A percentile compares a stretch with the other conserved stretches of the same genome.
These are phyloP conservation scores for Pegoplata infirma DNA, from an alignment of 2,888 invertebrate genomes.

Conservation along the genomic window DNA sequence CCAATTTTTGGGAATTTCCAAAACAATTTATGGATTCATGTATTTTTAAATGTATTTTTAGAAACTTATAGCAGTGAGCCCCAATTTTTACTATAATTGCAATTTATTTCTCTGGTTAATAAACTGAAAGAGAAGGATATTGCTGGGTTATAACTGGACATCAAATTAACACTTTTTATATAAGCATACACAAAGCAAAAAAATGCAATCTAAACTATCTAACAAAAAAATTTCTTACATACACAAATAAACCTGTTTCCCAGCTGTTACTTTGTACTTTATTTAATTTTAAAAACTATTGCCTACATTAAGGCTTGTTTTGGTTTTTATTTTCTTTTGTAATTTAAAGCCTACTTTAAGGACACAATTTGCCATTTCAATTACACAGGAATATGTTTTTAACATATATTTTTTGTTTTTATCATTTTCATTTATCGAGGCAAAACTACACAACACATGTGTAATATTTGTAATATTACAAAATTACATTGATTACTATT, in stretches of 20 bases:
- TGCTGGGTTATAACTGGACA: too few species aligned
- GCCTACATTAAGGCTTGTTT: constrained; percentile 23
- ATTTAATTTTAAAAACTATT: constrained; percentile 16
- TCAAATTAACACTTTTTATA: too few species aligned
- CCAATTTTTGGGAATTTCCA: too few species aligned
- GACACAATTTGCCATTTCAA: constrained; percentile 31
- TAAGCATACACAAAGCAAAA: too few species aligned
- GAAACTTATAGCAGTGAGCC: too few species aligned
- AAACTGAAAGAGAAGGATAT: too few species aligned
- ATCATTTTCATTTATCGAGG: constrained; percentile 3
- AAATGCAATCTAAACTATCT: too few species aligned
- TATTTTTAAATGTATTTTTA: too few species aligned
- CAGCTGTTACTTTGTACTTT: neutral
- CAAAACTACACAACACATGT: neutral
- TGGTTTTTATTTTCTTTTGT: neutral
- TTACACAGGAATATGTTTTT: constrained; percentile 37
- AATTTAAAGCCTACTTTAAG: constrained; percentile 34
- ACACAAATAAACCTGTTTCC: neutral
- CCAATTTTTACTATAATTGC: too few species aligned
- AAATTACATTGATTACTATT: constrained; percentile 60
- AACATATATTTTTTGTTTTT: constrained; percentile 1
- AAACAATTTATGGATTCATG: too few species aligned
- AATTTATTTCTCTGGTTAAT: too few species aligned
- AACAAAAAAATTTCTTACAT: neutral
- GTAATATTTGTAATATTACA: constrained; percentile 41